phyloP scores from a whole-genome alignment of 2,797 vertebrate species.

The Heterohyrax brucei region DNA sequence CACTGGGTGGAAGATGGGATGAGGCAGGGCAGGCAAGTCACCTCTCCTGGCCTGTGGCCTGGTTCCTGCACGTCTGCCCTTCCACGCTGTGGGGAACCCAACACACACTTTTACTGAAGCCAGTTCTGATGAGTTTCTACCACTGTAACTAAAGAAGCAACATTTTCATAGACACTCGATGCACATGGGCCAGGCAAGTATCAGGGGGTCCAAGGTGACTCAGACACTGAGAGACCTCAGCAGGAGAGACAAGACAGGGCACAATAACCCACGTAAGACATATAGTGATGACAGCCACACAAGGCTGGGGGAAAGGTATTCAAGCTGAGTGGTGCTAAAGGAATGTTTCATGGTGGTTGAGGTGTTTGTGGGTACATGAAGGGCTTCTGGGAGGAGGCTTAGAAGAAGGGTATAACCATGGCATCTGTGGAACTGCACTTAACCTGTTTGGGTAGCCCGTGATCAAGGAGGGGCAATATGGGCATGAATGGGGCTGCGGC shows the following conservation, averaged over 20 bases:
- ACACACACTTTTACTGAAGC: too few species aligned
- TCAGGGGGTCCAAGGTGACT: too few species aligned
- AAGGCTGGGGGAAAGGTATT: not conserved
- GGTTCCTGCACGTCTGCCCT: not conserved
- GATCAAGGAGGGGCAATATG: not conserved
- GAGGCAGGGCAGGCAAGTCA: not conserved
- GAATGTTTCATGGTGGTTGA: not conserved
- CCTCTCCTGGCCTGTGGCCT: not conserved
- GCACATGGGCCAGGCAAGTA: too few species aligned
- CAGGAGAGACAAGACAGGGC: too few species aligned
- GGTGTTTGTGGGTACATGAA: not conserved
- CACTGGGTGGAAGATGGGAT: not conserved
- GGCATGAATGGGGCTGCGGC: not conserved
- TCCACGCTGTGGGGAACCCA: too few species aligned
- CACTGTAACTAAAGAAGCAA: too few species aligned
- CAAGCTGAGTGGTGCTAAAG: not conserved
- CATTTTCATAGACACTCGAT: too few species aligned
- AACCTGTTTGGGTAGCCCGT: not conserved
- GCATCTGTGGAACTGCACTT: not conserved
- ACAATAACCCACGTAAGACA: too few species aligned
- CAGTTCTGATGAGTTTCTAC: too few species aligned
- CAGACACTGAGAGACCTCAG: too few species aligned
- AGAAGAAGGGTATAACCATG: not conserved
- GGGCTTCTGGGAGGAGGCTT: conserved; percentile 6
- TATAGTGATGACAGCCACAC: not conserved